A percentile compares a stretch with the other conserved stretches of the same genome.
Evolutionary conservation across 2,113 vertebrate species (phyloP).

Genomic region (Puffinus mauretanicus): DNA sequence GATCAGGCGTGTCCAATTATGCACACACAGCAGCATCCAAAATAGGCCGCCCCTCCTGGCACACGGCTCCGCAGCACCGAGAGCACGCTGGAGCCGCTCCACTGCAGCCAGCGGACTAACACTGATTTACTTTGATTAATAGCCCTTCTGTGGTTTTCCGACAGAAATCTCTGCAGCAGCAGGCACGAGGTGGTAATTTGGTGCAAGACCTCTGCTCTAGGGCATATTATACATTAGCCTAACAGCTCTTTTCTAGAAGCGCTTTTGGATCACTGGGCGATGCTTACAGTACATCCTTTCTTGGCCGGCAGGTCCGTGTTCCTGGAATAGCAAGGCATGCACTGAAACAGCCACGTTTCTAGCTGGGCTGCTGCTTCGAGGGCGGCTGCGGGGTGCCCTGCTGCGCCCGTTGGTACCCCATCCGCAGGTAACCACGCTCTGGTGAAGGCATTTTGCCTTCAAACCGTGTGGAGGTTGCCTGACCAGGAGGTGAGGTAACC

Average conservation of each 20-base stretch:
- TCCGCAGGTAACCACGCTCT: neutral
- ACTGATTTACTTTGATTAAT: neutral
- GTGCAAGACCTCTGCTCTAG: neutral
- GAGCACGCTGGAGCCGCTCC: rapidly evolving
- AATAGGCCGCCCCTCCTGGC: neutral
- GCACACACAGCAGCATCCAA: neutral
- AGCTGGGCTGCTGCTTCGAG: neutral
- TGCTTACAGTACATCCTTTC: neutral
- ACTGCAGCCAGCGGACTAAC: neutral
- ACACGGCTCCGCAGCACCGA: rapidly evolving
- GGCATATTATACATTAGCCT: neutral
- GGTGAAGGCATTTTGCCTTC: neutral
- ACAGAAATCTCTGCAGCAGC: neutral
- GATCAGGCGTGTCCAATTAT: neutral
- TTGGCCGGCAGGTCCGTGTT: neutral
- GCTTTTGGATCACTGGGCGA: neutral
- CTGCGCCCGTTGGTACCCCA: neutral
- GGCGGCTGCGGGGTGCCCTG: neutral
- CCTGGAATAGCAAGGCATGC: neutral
- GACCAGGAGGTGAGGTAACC: neutral
- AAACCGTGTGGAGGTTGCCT: rapidly evolving
- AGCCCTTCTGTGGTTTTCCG: neutral
- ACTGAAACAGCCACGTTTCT: neutral
- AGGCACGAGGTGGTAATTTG: neutral
- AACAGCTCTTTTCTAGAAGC: neutral